Evolutionary conservation across 2,888 invertebrate genomes (phyloP), one percentile per base, ranked within the genome.

Genomic region (Augiades crinisus): DNA sequence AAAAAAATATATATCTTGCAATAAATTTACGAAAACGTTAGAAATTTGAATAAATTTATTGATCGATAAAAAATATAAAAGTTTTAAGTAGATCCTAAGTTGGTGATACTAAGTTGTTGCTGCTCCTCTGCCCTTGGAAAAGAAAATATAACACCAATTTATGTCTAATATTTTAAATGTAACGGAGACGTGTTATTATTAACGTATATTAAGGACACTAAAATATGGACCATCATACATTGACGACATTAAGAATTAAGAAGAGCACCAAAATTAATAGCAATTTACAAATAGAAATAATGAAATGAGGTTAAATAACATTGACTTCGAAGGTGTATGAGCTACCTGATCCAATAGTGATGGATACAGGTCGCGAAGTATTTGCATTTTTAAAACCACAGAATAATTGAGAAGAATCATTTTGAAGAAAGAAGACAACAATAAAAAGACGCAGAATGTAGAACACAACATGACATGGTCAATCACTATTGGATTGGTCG

Each of bases 141-240:
- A 86, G 75, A 85, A 84, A 85, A 80, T 56, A 76, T 62, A 71
- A 60, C 70, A 78, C 71, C 75, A 62, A 57, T 81, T 75, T 80
- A 81, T 74, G 62, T 62, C 67, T 60, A 38, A 60, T 59, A 38
- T 37, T 8, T 17, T 10, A 17, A 16, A 36, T 17, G 16, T 33
- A n/a, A 58, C 51, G 53, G 30, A 55, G n/a, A n/a, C n/a, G n/a
- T n/a, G n/a, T n/a, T n/a, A n/a, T n/a, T n/a, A n/a, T n/a, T n/a
- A n/a, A n/a, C n/a, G n/a, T n/a, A n/a, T n/a, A n/a, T 37, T 34
- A 53, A 47, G 54, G 53, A 47, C 43, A 54, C 19, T 50, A 57
- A 40, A 59, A 58, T 60, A 57, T 68, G 72, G 71, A 60, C 68
- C 67, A 70, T 70, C 67, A 59, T 58, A 55, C 53, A 40, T 41